Conservation (phyloP, 1,140 invertebrate genomes). For the Sitophilus oryzae region DNA sequence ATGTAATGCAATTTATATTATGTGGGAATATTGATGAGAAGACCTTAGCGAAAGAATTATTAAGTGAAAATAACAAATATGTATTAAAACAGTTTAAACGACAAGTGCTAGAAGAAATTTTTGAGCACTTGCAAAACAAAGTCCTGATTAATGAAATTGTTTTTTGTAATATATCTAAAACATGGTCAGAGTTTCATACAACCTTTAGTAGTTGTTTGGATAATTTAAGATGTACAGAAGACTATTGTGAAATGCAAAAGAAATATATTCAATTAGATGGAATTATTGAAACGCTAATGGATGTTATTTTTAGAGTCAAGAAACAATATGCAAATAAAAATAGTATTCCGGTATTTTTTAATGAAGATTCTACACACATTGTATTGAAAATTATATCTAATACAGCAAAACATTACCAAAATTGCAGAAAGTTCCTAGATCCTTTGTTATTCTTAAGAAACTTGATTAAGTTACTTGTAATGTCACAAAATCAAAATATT, state of each 20-base stretch:
- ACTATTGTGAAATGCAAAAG: constrained; percentile 7
- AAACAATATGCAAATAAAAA: background rate
- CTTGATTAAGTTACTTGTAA: constrained; percentile 16
- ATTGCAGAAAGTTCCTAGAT: constrained; percentile 17
- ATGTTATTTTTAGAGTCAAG: constrained; percentile 10
- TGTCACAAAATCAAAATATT: constrained; percentile 25
- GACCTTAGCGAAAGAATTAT: too few species aligned
- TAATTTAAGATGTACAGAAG: constrained; percentile 14
- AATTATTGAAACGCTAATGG: constrained; percentile 17
- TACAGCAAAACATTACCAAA: constrained; percentile 18
- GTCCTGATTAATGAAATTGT: background rate
- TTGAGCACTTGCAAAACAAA: constrained; percentile 3
- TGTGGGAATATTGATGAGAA: too few species aligned
- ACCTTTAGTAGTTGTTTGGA: background rate
- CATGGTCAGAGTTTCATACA: constrained; percentile 24
- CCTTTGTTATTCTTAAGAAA: constrained; percentile 15
- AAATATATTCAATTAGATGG: constrained; percentile 23
- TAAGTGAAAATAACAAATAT: background rate
- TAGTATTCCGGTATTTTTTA: constrained; percentile 22
- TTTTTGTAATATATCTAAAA: constrained; percentile 9
- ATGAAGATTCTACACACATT: constrained; percentile 17
- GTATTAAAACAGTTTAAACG: background rate
- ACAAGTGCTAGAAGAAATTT: constrained; percentile 11
- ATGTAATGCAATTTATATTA: too few species aligned
- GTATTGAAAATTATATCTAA: constrained; percentile 16